Conservation (phyloP, 1,140 invertebrate species). For the Andricus grossulariae region DNA sequence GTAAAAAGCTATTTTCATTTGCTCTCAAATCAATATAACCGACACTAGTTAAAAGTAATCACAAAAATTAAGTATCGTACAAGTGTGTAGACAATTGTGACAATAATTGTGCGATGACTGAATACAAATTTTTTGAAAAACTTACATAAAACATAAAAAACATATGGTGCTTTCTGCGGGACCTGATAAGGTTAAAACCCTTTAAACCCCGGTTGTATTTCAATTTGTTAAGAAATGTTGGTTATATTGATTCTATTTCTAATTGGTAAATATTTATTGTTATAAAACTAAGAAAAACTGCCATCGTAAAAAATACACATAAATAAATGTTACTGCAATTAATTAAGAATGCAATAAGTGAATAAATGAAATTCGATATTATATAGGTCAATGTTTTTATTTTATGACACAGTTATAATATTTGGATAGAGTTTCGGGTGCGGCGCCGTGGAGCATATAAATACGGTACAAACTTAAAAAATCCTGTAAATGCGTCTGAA, state of each 20-base stretch:
- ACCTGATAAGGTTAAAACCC: neutral
- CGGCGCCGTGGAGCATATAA: constrained; percentile 67
- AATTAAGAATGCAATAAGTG: no score
- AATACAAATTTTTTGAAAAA: neutral
- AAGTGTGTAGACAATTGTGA: neutral
- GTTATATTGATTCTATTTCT: neutral
- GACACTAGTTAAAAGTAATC: neutral
- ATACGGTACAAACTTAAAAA: constrained; percentile 71
- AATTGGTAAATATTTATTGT: no score
- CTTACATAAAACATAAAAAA: neutral
- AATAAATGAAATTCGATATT: constrained; percentile 1
- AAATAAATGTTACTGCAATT: no score
- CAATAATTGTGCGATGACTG: constrained; percentile 14
- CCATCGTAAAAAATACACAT: no score
- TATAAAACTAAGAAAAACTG: no score
- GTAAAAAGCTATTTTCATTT: constrained; percentile 8
- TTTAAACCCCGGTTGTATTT: neutral
- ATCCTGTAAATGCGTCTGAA: constrained; percentile 66
- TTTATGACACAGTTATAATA: constrained; percentile 42
- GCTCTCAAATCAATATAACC: constrained; percentile 4
- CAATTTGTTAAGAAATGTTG: neutral
- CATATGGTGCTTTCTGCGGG: neutral
- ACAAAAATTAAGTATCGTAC: neutral
- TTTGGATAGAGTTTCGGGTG: constrained; percentile 50
- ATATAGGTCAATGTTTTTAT: constrained; percentile 29